Evolutionary conservation across 2,888 invertebrate genomes (phyloP).

Genomic region (Leucozona laternaria): DNA sequence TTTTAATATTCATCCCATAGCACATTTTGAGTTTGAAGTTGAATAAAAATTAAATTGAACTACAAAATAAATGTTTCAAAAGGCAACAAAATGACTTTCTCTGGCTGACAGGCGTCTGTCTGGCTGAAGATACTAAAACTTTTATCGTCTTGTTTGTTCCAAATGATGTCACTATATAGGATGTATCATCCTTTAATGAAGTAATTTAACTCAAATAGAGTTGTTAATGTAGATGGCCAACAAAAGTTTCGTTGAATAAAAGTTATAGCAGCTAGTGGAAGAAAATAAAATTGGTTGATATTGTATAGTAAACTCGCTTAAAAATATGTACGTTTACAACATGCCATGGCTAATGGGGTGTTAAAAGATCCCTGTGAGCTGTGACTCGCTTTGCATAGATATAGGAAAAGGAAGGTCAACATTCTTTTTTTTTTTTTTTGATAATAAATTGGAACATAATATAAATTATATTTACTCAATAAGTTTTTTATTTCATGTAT

Average conservation of each 20-base stretch:
- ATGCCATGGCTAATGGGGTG: not conserved
- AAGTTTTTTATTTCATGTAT: not conserved
- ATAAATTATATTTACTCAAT: not conserved
- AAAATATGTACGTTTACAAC: not conserved
- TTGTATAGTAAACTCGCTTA: not conserved
- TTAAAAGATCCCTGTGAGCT: not conserved
- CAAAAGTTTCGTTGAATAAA: conserved; percentile 8
- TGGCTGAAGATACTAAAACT: conserved; percentile 37
- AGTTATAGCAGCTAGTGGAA: not conserved
- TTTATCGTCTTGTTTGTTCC: conserved; percentile 51
- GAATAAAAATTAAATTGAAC: conserved; percentile 7
- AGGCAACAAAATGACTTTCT: conserved; percentile 2
- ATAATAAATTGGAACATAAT: not conserved
- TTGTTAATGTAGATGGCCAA: conserved; percentile 34
- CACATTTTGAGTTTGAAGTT: not conserved
- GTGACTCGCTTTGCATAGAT: not conserved
- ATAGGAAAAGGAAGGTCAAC: not conserved
- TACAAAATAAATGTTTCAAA: conserved; percentile 38
- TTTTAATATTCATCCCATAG: conserved; percentile 28
- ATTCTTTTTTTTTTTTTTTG: not conserved
- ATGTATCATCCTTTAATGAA: conserved; percentile 39
- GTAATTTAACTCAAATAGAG: conserved; percentile 40
- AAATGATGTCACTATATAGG: conserved; percentile 46
- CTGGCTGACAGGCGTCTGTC: conserved; percentile 42
- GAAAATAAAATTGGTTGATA: not conserved